Evolutionary conservation across 2,113 vertebrate species (phyloP).

Genomic region (Corythornis madagascariensis): DNA sequence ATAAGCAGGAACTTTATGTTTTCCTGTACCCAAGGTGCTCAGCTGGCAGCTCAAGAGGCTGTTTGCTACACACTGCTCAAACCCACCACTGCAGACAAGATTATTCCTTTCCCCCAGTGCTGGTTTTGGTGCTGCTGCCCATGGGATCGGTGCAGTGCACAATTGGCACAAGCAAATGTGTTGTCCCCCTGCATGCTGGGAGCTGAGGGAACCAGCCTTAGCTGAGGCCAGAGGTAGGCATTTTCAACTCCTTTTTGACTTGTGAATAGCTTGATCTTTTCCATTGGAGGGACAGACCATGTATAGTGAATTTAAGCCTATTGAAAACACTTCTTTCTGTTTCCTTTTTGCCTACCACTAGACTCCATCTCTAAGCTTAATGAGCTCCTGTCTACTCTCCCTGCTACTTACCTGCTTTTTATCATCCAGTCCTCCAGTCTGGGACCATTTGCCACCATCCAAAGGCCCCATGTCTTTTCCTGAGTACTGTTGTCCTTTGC

Average conservation of each 20-base stretch:
- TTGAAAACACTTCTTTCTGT: neutral
- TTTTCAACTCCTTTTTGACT: neutral
- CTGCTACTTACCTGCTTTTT: neutral
- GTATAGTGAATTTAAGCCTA: neutral
- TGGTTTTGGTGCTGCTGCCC: neutral
- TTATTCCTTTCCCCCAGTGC: neutral
- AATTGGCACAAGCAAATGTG: rapidly evolving
- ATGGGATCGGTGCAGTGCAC: rapidly evolving
- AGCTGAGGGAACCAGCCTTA: neutral
- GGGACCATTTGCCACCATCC: neutral
- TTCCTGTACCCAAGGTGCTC: neutral
- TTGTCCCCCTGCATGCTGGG: rapidly evolving
- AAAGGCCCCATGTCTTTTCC: neutral
- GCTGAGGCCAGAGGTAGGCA: neutral
- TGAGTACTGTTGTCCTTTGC: neutral
- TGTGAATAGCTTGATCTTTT: neutral
- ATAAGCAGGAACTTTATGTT: neutral
- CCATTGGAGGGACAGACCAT: neutral
- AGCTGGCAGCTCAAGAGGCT: neutral
- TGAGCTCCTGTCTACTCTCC: neutral
- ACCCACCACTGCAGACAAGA: neutral
- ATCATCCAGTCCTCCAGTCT: neutral
- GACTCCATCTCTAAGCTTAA: neutral
- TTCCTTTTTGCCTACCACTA: neutral
- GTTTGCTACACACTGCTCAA: neutral